These are phyloP conservation scores for Polyploca ridens DNA, from an alignment of 2,888 invertebrate species.

Conservation along the genomic window DNA sequence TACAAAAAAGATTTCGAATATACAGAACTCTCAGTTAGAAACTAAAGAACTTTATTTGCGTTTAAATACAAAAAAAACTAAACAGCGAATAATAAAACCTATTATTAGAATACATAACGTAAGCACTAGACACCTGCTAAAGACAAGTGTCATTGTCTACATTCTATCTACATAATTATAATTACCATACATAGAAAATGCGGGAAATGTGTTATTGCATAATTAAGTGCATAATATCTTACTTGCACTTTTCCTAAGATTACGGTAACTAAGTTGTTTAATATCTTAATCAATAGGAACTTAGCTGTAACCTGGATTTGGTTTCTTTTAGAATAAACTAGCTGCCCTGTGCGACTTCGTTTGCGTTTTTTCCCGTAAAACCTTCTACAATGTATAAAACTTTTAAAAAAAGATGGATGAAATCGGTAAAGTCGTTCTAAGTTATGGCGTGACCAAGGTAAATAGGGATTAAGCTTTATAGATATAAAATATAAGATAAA, in stretches of 20 bases:
- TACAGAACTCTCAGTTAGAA: not conserved
- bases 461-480: too few relatives aligned
- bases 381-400: too few relatives aligned
- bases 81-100: not conserved
- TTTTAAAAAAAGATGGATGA: too few relatives aligned
- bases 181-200: not conserved
- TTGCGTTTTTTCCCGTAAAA: too few relatives aligned
- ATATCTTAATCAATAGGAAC: not conserved
- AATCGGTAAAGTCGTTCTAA: too few relatives aligned
- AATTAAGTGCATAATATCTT: not conserved
- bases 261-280: not conserved
- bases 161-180: not conserved
- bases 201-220: not conserved
- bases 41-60: not conserved
- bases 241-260: not conserved
- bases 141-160: slow-evolving; percentile 3
- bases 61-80: not conserved
- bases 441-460: too few relatives aligned
- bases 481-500: too few relatives aligned
- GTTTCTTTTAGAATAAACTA: too few relatives aligned
- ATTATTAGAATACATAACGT: not conserved
- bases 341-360: too few relatives aligned
- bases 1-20: not conserved
- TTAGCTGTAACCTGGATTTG: too few relatives aligned
- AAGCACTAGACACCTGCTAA: not conserved